Evolutionary conservation across 2,888 invertebrate genomes (phyloP).

Genomic region (Zootermopsis nevadensis): DNA sequence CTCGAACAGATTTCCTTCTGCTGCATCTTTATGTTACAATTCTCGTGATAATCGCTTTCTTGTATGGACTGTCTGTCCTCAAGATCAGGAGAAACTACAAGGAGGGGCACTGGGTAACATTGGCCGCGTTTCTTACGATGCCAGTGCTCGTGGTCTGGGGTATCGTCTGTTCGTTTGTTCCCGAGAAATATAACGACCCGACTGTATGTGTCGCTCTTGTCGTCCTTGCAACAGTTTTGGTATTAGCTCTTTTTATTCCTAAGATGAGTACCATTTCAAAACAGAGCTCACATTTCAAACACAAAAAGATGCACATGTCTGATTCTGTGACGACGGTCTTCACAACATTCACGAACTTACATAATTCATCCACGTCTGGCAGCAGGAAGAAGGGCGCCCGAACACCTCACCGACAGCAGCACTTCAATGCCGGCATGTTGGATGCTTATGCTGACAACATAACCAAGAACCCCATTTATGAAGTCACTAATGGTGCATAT

Average conservation of each 20-base stretch:
- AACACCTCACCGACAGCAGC: constrained; percentile 31
- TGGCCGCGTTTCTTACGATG: constrained; percentile 57
- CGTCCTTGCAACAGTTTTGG: constrained; percentile 57
- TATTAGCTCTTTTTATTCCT: constrained; percentile 59
- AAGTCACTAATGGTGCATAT: constrained; percentile 51
- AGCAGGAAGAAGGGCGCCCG: constrained; percentile 41
- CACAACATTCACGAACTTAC: constrained; percentile 57
- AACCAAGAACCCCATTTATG: constrained; percentile 53
- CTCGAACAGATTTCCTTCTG: constrained; percentile 56
- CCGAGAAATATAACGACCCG: constrained; percentile 57
- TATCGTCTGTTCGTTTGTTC: constrained; percentile 54
- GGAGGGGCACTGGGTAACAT: constrained; percentile 58
- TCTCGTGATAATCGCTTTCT: constrained; percentile 57
- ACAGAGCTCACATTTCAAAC: constrained; percentile 56
- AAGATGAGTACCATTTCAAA: constrained; percentile 59
- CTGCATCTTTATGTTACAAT: constrained; percentile 58
- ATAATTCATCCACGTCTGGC: constrained; percentile 40
- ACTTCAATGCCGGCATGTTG: constrained; percentile 39
- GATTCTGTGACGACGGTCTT: constrained; percentile 58
- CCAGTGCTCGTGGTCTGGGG: constrained; percentile 57
- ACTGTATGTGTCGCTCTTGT: constrained; percentile 58
- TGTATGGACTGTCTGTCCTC: constrained; percentile 58
- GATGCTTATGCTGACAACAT: constrained; percentile 50
- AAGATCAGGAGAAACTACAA: constrained; percentile 59
- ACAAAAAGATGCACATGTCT: constrained; percentile 57